phyloP scores from a whole-genome alignment of 2,797 vertebrate species.

The Mycteria americana region DNA sequence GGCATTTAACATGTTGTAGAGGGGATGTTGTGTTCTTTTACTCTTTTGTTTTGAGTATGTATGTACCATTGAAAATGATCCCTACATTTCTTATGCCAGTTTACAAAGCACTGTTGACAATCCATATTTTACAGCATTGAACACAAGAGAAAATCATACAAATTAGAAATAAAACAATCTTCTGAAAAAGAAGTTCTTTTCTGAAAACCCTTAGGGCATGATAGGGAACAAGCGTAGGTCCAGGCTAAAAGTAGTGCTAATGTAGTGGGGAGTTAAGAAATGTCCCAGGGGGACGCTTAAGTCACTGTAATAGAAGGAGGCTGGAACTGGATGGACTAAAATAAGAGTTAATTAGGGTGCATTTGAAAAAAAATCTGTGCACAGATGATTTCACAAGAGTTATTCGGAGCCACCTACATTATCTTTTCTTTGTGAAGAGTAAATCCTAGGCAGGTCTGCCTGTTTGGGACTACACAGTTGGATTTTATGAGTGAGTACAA shows the following conservation, averaged over 20 bases:
- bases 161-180: neutral
- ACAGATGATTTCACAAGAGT: neutral
- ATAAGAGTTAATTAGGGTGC: neutral
- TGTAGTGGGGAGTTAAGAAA: neutral
- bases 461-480: neutral
- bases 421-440: neutral
- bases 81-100: neutral
- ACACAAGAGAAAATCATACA: neutral
- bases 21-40: neutral
- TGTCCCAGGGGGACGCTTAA: neutral
- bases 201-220: neutral
- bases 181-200: neutral
- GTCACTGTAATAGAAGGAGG: neutral
- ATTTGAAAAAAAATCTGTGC: neutral
- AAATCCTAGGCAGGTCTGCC: neutral
- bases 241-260: neutral
- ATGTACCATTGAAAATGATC: neutral
- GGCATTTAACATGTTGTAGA: neutral
- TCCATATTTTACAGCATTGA: neutral
- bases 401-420: neutral
- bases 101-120: neutral
- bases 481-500: neutral
- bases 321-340: neutral
- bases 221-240: neutral
- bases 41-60: neutral